Evolutionary conservation across 1,140 invertebrate genomes (phyloP).

Genomic region (Orussus abietinus): DNA sequence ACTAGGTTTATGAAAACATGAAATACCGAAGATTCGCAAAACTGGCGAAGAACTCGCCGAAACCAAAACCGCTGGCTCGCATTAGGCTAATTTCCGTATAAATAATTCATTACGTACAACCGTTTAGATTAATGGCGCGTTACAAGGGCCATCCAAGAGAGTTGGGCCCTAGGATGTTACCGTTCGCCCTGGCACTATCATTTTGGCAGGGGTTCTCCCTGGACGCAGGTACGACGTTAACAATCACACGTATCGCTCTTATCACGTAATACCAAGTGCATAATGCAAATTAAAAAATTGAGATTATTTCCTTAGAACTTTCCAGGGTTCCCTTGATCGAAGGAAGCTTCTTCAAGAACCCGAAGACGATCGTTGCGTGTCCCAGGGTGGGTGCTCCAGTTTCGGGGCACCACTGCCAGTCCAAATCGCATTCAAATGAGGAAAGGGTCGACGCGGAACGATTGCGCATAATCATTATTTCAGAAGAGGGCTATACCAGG

Average conservation of each 20-base stretch:
- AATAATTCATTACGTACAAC: constrained; percentile 31
- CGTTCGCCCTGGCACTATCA: constrained; percentile 29
- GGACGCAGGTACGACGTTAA: no score
- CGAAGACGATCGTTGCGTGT: neutral
- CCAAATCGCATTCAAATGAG: constrained; percentile 45
- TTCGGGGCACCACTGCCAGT: constrained; percentile 26
- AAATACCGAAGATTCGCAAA: no score
- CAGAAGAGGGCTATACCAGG: constrained; percentile 31
- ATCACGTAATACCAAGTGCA: no score
- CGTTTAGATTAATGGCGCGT: constrained; percentile 36
- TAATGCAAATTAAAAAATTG: no score
- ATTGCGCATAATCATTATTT: constrained; percentile 39
- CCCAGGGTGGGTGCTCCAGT: neutral
- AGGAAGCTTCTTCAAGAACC: neutral
- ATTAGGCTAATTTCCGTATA: constrained; percentile 23
- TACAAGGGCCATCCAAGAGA: constrained; percentile 24
- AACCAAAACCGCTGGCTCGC: no score
- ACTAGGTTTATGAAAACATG: no score
- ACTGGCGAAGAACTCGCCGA: no score
- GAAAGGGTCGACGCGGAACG: constrained; percentile 19
- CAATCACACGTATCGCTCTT: no score
- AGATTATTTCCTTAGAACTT: no score
- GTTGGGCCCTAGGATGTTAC: constrained; percentile 14
- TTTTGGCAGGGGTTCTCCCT: constrained; percentile 26
- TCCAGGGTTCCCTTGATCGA: neutral